Percentiles rank a stretch among this genome's conserved stretches.
Evolutionary conservation across 1,140 invertebrate species (phyloP).

Genomic region (Antheraea pernyi): DNA sequence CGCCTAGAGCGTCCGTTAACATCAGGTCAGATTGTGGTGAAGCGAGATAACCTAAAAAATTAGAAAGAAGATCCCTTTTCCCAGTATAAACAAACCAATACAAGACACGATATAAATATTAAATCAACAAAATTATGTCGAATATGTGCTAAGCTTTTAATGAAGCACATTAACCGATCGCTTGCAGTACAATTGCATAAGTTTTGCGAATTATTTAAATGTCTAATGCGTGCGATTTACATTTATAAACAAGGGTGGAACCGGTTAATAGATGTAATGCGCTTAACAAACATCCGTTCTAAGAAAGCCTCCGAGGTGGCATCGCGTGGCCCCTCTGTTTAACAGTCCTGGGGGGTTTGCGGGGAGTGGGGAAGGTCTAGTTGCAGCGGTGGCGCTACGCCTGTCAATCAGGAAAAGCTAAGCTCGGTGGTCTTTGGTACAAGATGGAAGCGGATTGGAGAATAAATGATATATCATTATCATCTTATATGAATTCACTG

Average conservation of each 20-base stretch:
- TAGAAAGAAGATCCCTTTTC: neutral
- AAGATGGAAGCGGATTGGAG: constrained; percentile 25
- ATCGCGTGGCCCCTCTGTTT: constrained; percentile 1
- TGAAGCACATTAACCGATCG: constrained; percentile 31
- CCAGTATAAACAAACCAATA: constrained; percentile 15
- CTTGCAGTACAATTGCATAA: constrained; percentile 44
- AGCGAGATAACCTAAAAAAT: no score
- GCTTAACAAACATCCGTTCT: constrained; percentile 37
- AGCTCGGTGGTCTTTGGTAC: constrained; percentile 34
- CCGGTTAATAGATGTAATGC: constrained; percentile 58
- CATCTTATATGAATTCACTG: no score
- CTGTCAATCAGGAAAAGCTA: constrained; percentile 59
- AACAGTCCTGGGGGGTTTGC: neutral
- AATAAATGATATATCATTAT: neutral
- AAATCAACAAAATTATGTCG: constrained; percentile 21
- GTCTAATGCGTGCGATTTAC: constrained; percentile 51
- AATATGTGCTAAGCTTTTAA: constrained; percentile 18
- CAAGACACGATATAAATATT: constrained; percentile 21
- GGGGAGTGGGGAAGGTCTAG: constrained; percentile 28
- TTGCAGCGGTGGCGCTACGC: constrained; percentile 50
- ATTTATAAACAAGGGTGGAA: constrained; percentile 49
- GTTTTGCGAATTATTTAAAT: constrained; percentile 64
- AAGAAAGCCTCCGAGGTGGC: constrained; percentile 25
- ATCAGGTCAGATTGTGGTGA: no score
- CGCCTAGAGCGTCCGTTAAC: no score